phyloP scores from a whole-genome alignment of 2,113 vertebrate species.

The Pipa parva region DNA sequence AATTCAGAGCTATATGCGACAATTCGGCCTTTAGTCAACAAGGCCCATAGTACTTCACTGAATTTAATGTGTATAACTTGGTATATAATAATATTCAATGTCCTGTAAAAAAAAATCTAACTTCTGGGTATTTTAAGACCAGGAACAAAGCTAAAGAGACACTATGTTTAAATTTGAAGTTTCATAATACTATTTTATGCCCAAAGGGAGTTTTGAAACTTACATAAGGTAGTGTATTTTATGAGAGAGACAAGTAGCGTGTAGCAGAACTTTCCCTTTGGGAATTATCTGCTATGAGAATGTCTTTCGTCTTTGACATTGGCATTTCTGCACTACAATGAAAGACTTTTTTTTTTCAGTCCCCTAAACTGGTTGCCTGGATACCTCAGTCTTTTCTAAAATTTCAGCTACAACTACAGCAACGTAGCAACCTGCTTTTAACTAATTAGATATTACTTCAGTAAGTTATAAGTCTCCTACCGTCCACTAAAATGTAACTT shows the following conservation, averaged over 20 bases:
- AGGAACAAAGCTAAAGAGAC: conserved; percentile 33
- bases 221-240: conserved; percentile 41
- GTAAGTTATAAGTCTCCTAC: conserved; percentile 35
- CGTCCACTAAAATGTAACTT: conserved; percentile 38
- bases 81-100: conserved; percentile 7
- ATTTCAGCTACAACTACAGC: conserved; percentile 30
- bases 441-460: conserved; percentile 41
- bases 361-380: conserved; percentile 33
- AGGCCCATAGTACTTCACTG: too few species aligned
- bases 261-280: conserved; percentile 34
- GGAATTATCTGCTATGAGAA: conserved; percentile 38
- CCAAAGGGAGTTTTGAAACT: conserved; percentile 37
- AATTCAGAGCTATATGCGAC: too few species aligned
- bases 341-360: conserved; percentile 24
- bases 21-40: too few species aligned
- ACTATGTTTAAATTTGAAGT: conserved; percentile 31
- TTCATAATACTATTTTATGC: conserved; percentile 36
- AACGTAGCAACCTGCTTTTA: conserved; percentile 40
- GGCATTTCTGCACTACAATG: conserved; percentile 37
- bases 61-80: not conserved
- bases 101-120: conserved; percentile 11
- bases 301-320: conserved; percentile 39
- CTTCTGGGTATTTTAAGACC: conserved; percentile 10
- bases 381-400: conserved; percentile 27
- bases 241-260: conserved; percentile 41